Conservation (phyloP, 2,797 vertebrate genomes). For the Fratercula arctica region DNA sequence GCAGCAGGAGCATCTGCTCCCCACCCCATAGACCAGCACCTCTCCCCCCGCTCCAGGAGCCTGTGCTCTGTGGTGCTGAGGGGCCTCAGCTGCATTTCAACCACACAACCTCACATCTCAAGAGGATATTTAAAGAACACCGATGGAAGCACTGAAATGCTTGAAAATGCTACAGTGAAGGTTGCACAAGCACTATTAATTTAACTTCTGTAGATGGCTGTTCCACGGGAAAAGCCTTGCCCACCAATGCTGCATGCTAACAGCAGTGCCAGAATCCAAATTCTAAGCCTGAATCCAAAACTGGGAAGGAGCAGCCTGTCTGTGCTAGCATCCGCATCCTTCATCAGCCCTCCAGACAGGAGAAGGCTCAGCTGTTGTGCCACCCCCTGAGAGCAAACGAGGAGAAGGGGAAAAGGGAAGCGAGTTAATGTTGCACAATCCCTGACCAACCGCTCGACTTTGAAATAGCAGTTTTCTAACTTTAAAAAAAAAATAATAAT, state of each 20-base stretch:
- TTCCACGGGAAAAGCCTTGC: neutral
- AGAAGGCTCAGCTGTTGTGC: neutral
- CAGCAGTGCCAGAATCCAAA: neutral
- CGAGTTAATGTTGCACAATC: neutral
- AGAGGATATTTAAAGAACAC: neutral
- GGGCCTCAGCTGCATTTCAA: neutral
- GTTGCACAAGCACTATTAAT: neutral
- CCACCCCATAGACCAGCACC: neutral
- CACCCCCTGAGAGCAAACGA: fast-evolving
- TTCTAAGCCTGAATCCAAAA: neutral
- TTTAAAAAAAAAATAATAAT: neutral
- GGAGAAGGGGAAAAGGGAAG: neutral
- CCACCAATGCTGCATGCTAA: neutral
- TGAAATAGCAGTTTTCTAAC: neutral
- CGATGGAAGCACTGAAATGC: neutral
- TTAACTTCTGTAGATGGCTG: neutral
- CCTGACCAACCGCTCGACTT: fast-evolving
- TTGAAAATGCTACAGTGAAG: neutral
- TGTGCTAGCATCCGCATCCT: neutral
- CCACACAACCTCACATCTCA: neutral
- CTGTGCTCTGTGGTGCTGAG: neutral
- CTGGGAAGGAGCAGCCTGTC: neutral
- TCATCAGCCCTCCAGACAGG: neutral
- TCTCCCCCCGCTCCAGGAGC: neutral
- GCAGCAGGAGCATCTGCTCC: neutral